Conservation (phyloP, 2,888 invertebrate genomes). For the Drosophila nigricruria region DNA sequence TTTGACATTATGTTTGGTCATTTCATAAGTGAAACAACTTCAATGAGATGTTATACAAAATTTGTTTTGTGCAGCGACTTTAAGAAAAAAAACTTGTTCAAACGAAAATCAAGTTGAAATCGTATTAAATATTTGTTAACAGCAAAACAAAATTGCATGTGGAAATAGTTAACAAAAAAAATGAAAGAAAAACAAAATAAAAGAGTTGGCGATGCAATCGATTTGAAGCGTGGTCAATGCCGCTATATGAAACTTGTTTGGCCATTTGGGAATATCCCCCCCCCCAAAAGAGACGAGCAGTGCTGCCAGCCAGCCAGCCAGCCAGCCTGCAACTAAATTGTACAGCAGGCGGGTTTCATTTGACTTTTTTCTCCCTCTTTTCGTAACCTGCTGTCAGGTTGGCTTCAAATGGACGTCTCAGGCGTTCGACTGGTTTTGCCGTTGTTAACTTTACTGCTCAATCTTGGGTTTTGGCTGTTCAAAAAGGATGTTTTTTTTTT, state of each 20-base stretch:
- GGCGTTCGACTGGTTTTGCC: conserved; percentile 47
- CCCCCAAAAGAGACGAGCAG: conserved; percentile 37
- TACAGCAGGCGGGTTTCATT: conserved; percentile 33
- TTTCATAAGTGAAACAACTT: conserved; percentile 50
- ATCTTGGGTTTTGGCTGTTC: conserved; percentile 51
- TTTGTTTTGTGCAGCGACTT: conserved; percentile 7
- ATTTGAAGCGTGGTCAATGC: conserved; percentile 75
- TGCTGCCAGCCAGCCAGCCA: conserved; percentile 5
- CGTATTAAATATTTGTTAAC: conserved; percentile 75
- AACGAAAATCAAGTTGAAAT: conserved; percentile 59
- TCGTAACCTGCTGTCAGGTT: conserved; percentile 49
- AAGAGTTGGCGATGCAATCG: conserved; percentile 64
- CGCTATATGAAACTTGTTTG: conserved; percentile 64
- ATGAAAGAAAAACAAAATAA: conserved; percentile 4
- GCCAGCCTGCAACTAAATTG: conserved; percentile 45
- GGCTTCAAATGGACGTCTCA: conserved; percentile 46
- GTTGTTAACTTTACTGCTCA: conserved; percentile 24
- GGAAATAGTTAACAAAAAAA: conserved; percentile 66
- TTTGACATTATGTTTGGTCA: conserved; percentile 1
- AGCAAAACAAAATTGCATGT: conserved; percentile 59
- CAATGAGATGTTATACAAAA: conserved; percentile 28
- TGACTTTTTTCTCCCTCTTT: conserved; percentile 17
- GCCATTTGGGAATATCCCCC: conserved; percentile 54
- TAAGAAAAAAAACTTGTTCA: conserved; percentile 30
- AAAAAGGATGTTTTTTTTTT: conserved; percentile 64